Evolutionary conservation across 2,797 vertebrate genomes (phyloP), one percentile per base, ranked within the genome.

Genomic region (Pseudochirops corinnae): DNA sequence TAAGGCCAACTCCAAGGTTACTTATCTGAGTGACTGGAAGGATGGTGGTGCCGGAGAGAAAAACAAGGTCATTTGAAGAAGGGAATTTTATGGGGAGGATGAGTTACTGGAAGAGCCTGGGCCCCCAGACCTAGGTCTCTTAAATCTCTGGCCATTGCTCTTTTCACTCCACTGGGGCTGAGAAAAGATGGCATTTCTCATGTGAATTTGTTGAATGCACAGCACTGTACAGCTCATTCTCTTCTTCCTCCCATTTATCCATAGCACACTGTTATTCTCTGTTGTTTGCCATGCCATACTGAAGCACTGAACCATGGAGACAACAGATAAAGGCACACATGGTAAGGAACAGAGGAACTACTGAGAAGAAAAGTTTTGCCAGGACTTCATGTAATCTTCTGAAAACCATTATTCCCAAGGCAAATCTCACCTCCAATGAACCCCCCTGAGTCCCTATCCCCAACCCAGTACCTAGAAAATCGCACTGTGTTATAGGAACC

Each of bases 321-420:
- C 62, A 95, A 60, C 33, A 57, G n/a, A 87, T 57, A 92, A 2
- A 91, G 33, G 13, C 14, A 1, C 91, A 0, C 31, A 55, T 12
- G 29, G 46, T 50, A 93, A 91, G 18, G 50, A 13, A 91, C 39
- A 93, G 4, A 16, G 14, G 9, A 56, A 50, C 74, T 50, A 50
- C 50, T 46, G 90, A 93, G 93, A 96, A 94, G 90, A 92, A 52
- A 52, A 94, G n/a, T 55, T 58, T 67, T 67, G 90, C 90, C 55
- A 46, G 24, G 93, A 74, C 3, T 10, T 93, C n/a, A 12, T 92
- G 90, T 60, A 92, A 62, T 1, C 91, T 12, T 91, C 62, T 95
- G 82, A 53, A 95, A 93, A 82, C 24, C 55, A 82, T 94, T 90
- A 33, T 6, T 93, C 14, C 56, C 92, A 16, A 93, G 24, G 6